Percentiles rank a stretch among this genome's conserved stretches.
Evolutionary conservation across 1,140 invertebrate species (phyloP).

Genomic region (Conopomorpha cramerella): DNA sequence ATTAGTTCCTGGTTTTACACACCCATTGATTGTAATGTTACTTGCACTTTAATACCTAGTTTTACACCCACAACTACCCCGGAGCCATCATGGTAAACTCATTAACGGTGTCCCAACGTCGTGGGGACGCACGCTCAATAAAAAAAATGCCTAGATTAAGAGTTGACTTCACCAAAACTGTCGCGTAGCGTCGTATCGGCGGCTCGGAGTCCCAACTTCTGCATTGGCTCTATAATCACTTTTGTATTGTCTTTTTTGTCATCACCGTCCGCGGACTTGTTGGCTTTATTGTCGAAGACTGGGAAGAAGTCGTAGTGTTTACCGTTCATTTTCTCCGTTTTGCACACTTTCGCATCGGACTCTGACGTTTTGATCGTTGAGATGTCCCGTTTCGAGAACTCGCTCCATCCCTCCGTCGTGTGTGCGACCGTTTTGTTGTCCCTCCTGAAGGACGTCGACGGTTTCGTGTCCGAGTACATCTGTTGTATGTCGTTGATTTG

Average conservation of each 20-base stretch:
- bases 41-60: too few relatives aligned
- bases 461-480: constrained; percentile 35
- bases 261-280: constrained; percentile 9
- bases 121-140: too few relatives aligned
- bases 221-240: constrained; percentile 54
- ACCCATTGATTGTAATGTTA: too few relatives aligned
- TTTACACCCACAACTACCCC: too few relatives aligned
- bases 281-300: constrained; percentile 43
- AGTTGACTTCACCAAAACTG: too few relatives aligned
- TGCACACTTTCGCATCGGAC: constrained; percentile 23
- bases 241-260: constrained; percentile 38
- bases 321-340: constrained; percentile 35
- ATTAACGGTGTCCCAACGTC: too few relatives aligned
- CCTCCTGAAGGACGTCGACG: constrained; percentile 43
- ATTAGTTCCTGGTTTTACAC: too few relatives aligned
- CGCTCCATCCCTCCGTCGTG: constrained; percentile 34
- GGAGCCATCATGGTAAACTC: too few relatives aligned
- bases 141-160: too few relatives aligned
- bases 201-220: constrained; percentile 52
- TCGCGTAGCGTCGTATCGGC: constrained; percentile 57
- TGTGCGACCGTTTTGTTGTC: constrained; percentile 36
- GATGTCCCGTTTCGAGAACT: constrained; percentile 37
- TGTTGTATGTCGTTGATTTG: constrained; percentile 53
- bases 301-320: constrained; percentile 50
- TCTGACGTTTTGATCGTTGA: constrained; percentile 25